These are phyloP conservation scores for Schizotus pectinicornis DNA, from an alignment of 2,888 invertebrate genomes.

Conservation along the genomic window DNA sequence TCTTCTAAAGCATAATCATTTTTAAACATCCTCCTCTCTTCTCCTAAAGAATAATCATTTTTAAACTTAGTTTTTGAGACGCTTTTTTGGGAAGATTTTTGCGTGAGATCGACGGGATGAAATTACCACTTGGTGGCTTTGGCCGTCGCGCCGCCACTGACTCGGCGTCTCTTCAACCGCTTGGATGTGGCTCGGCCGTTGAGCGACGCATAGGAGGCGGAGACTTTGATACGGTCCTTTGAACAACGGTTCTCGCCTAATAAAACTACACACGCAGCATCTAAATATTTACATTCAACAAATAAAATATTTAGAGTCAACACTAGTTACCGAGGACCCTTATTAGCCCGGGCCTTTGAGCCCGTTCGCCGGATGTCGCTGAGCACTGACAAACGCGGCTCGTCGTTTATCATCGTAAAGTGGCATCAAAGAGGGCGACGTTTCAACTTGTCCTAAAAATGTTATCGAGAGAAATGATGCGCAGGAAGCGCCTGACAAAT, in stretches of 20 bases:
- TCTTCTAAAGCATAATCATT: too few species aligned
- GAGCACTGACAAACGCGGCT: slow-evolving; percentile 54
- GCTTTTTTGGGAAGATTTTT: too few species aligned
- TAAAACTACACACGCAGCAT: slow-evolving; percentile 43
- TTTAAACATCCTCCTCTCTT: too few species aligned
- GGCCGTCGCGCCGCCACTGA: slow-evolving; percentile 6
- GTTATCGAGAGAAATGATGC: slow-evolving; percentile 55
- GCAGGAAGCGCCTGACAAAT: slow-evolving; percentile 59
- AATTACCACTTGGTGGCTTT: neutral
- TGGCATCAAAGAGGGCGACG: slow-evolving; percentile 56
- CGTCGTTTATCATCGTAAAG: slow-evolving; percentile 56
- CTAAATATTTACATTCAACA: slow-evolving; percentile 48
- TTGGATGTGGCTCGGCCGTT: slow-evolving; percentile 34
- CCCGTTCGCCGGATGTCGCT: slow-evolving; percentile 52
- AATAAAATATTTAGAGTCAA: slow-evolving; percentile 47
- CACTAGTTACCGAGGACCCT: slow-evolving; percentile 43
- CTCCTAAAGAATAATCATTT: too few species aligned
- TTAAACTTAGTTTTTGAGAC: too few species aligned
- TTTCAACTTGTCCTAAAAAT: slow-evolving; percentile 56
- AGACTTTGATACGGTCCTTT: slow-evolving; percentile 50
- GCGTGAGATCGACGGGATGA: too few species aligned
- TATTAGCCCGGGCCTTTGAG: slow-evolving; percentile 40
- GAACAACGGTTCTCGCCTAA: slow-evolving; percentile 47
- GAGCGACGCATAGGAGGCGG: slow-evolving; percentile 48
- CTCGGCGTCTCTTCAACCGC: slow-evolving; percentile 22